Conservation (phyloP, 2,797 vertebrate species). For the Bovichtus variegatus region DNA sequence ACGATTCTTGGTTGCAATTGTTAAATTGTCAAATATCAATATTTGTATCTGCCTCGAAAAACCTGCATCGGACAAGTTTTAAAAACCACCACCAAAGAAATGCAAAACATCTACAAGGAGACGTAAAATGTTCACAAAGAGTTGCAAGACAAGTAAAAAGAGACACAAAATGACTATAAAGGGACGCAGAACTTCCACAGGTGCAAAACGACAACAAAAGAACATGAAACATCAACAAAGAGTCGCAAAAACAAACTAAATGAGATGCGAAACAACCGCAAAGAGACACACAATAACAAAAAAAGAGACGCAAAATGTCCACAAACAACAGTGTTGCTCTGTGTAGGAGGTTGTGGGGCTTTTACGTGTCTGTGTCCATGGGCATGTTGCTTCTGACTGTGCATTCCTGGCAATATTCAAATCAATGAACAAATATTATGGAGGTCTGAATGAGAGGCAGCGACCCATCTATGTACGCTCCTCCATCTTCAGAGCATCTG, state of each 20-base stretch:
- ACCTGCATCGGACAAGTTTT: no score
- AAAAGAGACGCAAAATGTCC: background rate
- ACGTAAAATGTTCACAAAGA: background rate
- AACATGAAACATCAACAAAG: background rate
- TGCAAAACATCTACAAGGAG: background rate
- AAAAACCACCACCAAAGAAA: background rate
- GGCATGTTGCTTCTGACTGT: background rate
- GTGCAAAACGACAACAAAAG: background rate
- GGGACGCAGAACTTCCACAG: background rate
- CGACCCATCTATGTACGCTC: constrained; percentile 36
- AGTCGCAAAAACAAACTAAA: no score
- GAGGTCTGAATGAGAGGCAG: constrained; percentile 52
- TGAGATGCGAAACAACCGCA: no score
- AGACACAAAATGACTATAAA: background rate
- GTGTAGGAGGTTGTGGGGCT: no score
- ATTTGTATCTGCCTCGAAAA: background rate
- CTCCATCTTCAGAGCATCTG: constrained; percentile 60
- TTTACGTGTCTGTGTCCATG: background rate
- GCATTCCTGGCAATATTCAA: constrained; percentile 20
- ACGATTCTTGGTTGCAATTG: no score
- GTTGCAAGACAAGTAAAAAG: no score
- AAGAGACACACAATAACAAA: no score
- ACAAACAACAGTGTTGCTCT: background rate
- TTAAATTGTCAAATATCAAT: background rate
- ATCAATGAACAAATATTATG: constrained; percentile 47